These are phyloP conservation scores for Oikopleura dioica DNA, from an alignment of 23 tunicate genomes.

Conservation along the genomic window DNA sequence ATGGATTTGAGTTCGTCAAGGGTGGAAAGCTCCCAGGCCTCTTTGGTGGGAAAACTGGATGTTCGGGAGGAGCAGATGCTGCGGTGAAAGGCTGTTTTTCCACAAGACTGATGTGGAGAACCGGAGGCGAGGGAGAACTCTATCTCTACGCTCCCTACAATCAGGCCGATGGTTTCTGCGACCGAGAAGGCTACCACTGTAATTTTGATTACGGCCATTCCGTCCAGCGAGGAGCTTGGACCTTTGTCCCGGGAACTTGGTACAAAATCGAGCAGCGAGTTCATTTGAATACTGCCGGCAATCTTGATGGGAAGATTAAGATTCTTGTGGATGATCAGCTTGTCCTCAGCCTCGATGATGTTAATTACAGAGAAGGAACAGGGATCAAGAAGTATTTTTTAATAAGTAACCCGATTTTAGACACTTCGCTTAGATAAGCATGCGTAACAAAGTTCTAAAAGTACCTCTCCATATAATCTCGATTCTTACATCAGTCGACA, in stretches of 20 bases:
- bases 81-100: neutral
- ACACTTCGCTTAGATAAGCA: too few species aligned
- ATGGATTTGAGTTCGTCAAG: neutral
- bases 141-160: constrained; percentile 1
- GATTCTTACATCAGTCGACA: too few species aligned
- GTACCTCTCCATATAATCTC: too few species aligned
- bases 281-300: neutral
- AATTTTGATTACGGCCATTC: neutral
- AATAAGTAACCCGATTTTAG: too few species aligned
- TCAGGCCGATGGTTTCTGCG: constrained; percentile 9
- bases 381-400: too few species aligned
- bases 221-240: constrained; percentile 8
- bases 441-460: too few species aligned
- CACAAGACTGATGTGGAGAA: neutral
- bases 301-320: neutral
- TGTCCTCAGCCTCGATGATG: neutral
- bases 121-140: neutral
- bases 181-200: neutral
- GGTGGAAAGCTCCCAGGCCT: constrained; percentile 14
- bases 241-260: neutral
- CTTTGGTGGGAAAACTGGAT: neutral
- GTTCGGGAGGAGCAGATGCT: constrained; percentile 11
- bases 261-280: neutral
- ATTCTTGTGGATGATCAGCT: neutral
- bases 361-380: neutral